Base-by-base conservation (phyloP, 2,797 vertebrate species). In the Champsocephalus gunnari region DNA sequence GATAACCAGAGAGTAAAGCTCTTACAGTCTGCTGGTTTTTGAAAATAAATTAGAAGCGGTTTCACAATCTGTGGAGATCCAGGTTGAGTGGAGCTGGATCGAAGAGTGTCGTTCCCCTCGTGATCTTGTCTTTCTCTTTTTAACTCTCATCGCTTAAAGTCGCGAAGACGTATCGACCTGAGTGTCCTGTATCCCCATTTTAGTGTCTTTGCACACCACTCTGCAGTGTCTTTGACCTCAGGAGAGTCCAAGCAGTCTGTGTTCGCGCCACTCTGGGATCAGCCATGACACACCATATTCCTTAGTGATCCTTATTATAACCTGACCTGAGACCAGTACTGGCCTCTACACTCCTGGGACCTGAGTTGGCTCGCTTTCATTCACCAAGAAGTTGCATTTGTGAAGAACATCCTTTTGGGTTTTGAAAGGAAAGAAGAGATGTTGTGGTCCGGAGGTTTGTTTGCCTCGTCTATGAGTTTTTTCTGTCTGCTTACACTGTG, bases 351-450 rank as follows among this genome's bases (percentile, higher is more conserved):
- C 71, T 76, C 65, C 5, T 58, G 82, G 86, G 84, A 81, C 93
- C 93, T 90, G 91, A 93, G 89, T 87, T 88, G 82, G 77, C 83
- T 85, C 64, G 50, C 74, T 75, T 72, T 48, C n/a, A 4, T 62
- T 73, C 69, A 56, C 65, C 21, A 5, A 78, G 76, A 77, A 66
- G 85, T 69, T 61, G 78, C 75, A 62, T 71, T 80, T 55, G 4
- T 16, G 14, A 54, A 55, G 71, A 80, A 76, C 9, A 54, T 86
- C 75, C 69, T 71, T 58, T 62, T 60, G 73, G 79, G 68, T 85
- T 76, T 47, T 28, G 53, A 74, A 21, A 12, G 61, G 32, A 45
- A 71, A 38, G 66, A 71, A 58, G 59, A 74, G 55, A 65, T 54
- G 41, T 69, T 61, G 80, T 60, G 73, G 86, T 81, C 50, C 69